Conservation (phyloP, 1,140 invertebrate genomes). For the Lordiphosa clarofinis region DNA sequence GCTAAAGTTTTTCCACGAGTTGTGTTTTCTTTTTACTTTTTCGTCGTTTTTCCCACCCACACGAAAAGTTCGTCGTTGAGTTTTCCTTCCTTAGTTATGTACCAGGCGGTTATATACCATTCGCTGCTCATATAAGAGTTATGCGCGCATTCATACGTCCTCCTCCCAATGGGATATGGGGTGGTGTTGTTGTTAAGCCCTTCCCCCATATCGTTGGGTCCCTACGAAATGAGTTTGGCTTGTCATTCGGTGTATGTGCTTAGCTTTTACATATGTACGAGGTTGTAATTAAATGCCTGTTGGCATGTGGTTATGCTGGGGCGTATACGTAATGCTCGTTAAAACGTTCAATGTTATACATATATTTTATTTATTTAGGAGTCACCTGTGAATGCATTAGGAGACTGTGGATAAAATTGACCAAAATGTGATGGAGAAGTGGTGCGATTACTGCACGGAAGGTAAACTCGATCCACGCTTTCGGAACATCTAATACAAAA, state of each 20-base stretch:
- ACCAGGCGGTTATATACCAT: conserved; percentile 36
- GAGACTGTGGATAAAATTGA: background rate
- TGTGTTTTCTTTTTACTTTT: conserved; percentile 53
- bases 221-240: conserved; percentile 17
- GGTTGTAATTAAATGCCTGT: conserved; percentile 13
- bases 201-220: conserved; percentile 3
- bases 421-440: background rate
- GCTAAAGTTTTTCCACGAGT: conserved; percentile 63
- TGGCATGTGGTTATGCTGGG: conserved; percentile 25
- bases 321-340: conserved; percentile 36
- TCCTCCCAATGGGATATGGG: conserved; percentile 36
- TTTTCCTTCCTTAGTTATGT: conserved; percentile 37
- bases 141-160: conserved; percentile 56
- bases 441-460: too few species aligned
- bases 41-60: conserved; percentile 48
- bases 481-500: too few species aligned
- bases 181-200: conserved; percentile 3
- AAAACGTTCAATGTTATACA: background rate
- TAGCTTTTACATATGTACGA: too few species aligned
- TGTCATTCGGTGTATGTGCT: conserved; percentile 18
- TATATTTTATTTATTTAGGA: conserved; percentile 3
- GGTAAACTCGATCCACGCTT: too few species aligned
- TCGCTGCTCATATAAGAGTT: conserved; percentile 56
- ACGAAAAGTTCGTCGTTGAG: conserved; percentile 63
- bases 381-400: conserved; percentile 21